Evolutionary conservation across 2,113 vertebrate genomes (phyloP).

Genomic region (Notothenia rossii): DNA sequence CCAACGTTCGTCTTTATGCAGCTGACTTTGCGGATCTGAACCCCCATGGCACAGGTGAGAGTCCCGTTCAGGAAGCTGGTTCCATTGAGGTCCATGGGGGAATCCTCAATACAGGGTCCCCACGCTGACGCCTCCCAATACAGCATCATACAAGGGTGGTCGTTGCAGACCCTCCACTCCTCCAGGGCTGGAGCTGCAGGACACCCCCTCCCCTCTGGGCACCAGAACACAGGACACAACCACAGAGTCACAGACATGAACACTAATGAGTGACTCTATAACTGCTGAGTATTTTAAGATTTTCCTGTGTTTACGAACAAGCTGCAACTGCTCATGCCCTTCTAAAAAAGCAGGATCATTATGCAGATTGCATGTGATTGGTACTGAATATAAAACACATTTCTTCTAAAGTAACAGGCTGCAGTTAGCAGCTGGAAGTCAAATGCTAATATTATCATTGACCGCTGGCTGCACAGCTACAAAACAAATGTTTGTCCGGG

Average conservation of each 20-base stretch:
- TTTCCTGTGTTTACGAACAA: neutral
- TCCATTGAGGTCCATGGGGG: slow-evolving; percentile 77
- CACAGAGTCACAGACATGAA: slow-evolving; percentile 15
- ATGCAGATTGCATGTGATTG: neutral
- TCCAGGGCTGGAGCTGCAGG: slow-evolving; percentile 87
- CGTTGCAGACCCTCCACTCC: slow-evolving; percentile 91
- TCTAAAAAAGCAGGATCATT: neutral
- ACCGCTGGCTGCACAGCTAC: slow-evolving; percentile 10
- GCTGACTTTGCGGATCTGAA: slow-evolving; percentile 89
- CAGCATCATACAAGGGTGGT: slow-evolving; percentile 88
- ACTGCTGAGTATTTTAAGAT: neutral
- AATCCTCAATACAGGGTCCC: slow-evolving; percentile 88
- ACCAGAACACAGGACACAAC: neutral
- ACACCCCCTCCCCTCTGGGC: slow-evolving; percentile 88
- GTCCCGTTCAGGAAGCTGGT: slow-evolving; percentile 80
- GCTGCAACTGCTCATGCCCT: neutral
- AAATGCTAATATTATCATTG: slow-evolving; percentile 31
- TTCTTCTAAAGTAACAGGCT: neutral
- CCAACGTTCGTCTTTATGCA: slow-evolving; percentile 89
- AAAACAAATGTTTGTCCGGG: slow-evolving; percentile 37
- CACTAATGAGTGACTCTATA: neutral
- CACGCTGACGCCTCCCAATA: slow-evolving; percentile 92
- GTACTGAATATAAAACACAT: slow-evolving; percentile 3
- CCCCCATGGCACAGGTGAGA: slow-evolving; percentile 85
- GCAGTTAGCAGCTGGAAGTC: neutral